These are phyloP conservation scores for Anoplolepis gracilipes DNA, from an alignment of 1,140 invertebrate species.

Conservation along the genomic window DNA sequence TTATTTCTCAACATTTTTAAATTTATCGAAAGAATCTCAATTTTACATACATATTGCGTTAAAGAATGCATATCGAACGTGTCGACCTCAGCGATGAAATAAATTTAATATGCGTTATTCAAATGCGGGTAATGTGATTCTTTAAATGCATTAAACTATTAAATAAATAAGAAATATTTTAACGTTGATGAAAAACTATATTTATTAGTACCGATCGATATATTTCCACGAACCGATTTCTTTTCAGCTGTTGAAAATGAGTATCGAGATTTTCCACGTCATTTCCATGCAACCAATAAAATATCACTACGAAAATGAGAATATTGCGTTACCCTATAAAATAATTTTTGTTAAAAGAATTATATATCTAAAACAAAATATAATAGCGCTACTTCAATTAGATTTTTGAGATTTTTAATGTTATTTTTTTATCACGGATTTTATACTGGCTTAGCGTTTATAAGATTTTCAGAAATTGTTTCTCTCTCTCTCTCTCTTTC, in stretches of 20 bases:
- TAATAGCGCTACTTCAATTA: background rate
- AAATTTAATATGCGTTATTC: constrained; percentile 39
- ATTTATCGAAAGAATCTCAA: constrained; percentile 17
- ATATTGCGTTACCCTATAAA: background rate
- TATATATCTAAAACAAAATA: background rate
- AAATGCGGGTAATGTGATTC: constrained; percentile 3
- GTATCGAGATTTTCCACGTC: background rate
- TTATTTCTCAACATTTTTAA: background rate
- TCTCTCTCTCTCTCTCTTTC: background rate
- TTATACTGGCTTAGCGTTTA: background rate
- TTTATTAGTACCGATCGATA: background rate
- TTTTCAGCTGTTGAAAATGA: constrained; percentile 14
- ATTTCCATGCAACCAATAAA: background rate
- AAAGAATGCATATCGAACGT: constrained; percentile 22
- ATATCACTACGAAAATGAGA: background rate
- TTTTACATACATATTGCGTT: background rate
- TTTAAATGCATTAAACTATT: constrained; percentile 35
- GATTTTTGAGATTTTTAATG: background rate
- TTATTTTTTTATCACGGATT: background rate
- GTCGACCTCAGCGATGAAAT: constrained; percentile 8
- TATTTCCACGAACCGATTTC: constrained; percentile 7
- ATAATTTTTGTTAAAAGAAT: background rate
- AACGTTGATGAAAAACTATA: background rate
- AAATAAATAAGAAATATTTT: constrained; percentile 44
- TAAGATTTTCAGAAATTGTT: background rate